Base-by-base conservation (phyloP, 2,888 invertebrate genomes). In the Apantesis nais region DNA sequence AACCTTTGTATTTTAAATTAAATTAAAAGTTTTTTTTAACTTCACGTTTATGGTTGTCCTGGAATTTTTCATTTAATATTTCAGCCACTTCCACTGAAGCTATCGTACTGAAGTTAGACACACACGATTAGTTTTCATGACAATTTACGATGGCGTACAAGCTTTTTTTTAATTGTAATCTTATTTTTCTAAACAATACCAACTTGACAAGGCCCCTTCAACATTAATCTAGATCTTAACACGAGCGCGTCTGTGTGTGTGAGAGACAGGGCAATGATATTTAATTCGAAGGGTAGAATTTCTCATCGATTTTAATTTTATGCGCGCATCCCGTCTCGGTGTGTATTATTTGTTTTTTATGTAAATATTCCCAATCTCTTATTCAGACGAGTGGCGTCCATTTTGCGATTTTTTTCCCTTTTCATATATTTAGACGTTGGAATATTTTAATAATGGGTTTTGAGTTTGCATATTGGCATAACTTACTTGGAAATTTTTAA, bases 221-320 rank as follows among this genome's bases (percentile, higher is more conserved):
- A 85, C 86, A 85, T 87, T 90, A 90, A 92, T 93, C 93, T 93
- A 89, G 89, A 91, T 91, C 92, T 90, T 88, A 84, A 82, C 64
- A 68, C 74, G 75, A 55, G n/a, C 80, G 80, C 82, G 82, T 84
- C 81, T 83, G 83, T 83, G 80, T 78, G 78, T 78, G 77, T 79
- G 89, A 88, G 90, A 84, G 90, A 88, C 90, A 88, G 90, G 89
- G 90, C 93, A 93, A 91, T 93, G 91, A 94, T 94, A 94, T 94
- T 93, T 95, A 94, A 94, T 94, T 94, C 92, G 93, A 89, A 93
- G 94, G 94, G 94, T 94, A 92, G 90, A 92, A 91, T 89, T 91
- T 91, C 92, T 92, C 93, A 94, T 95, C 94, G 94, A 94, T 94
- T 94, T 94, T 94, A 95, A 95, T 95, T 93, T 94, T 94, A 95